Conservation (phyloP, 2,888 invertebrate genomes). For the Anoplius nigerrimus region DNA sequence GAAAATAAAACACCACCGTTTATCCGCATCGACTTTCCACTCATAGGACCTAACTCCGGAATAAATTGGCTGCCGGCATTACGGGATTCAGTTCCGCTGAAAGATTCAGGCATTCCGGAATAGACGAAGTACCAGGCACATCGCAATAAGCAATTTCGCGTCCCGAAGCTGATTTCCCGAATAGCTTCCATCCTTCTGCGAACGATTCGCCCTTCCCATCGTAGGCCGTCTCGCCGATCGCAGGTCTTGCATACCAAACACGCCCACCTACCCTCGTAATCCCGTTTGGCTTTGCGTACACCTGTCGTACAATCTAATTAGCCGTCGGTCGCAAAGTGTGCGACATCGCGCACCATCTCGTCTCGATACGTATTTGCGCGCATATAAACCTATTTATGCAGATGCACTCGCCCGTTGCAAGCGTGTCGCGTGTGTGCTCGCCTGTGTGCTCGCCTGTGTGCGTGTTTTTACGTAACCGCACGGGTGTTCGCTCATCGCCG, state of each 20-base stretch:
- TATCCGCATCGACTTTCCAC: too few relatives aligned
- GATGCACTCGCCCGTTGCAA: background rate
- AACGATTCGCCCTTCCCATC: constrained; percentile 17
- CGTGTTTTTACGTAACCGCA: background rate
- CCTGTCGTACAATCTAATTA: constrained; percentile 45
- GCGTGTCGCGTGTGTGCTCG: background rate
- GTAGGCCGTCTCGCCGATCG: background rate
- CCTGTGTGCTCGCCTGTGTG: background rate
- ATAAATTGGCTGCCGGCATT: too few relatives aligned
- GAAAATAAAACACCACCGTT: too few relatives aligned
- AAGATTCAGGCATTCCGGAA: too few relatives aligned
- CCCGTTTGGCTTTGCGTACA: constrained; percentile 37
- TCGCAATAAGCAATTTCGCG: too few relatives aligned
- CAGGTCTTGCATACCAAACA: constrained; percentile 38
- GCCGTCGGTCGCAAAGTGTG: constrained; percentile 25
- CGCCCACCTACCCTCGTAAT: constrained; percentile 29
- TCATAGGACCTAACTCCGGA: too few relatives aligned
- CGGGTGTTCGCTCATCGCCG: background rate
- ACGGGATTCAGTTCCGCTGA: too few relatives aligned
- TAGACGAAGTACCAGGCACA: too few relatives aligned
- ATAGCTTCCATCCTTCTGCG: constrained; percentile 12
- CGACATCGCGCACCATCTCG: constrained; percentile 3
- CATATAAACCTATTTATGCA: background rate
- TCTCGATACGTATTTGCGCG: too few relatives aligned
- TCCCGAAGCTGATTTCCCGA: too few relatives aligned